These are phyloP conservation scores for Chrysocyon brachyurus DNA, from an alignment of 2,797 vertebrate genomes.

Conservation along the genomic window DNA sequence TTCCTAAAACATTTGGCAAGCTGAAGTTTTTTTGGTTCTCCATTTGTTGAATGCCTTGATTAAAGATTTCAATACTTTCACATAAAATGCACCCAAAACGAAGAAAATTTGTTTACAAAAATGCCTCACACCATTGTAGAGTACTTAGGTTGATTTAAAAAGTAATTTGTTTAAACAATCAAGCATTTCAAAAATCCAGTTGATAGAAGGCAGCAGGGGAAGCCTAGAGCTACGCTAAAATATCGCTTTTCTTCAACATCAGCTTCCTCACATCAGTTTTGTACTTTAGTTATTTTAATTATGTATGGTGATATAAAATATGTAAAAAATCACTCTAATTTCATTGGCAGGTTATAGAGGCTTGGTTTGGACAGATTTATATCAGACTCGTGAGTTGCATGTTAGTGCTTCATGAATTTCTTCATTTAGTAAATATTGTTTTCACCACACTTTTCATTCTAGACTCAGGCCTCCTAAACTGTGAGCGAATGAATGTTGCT, in stretches of 20 bases:
- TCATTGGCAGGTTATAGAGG: not conserved
- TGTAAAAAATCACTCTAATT: not conserved
- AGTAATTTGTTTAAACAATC: constrained; percentile 31
- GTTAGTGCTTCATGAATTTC: not conserved
- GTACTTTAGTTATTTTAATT: not conserved
- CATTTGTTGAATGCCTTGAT: not conserved
- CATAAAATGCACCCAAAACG: constrained; percentile 12
- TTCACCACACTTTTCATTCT: not conserved
- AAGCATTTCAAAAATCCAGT: not conserved
- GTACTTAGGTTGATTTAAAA: not conserved
- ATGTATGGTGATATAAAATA: not conserved
- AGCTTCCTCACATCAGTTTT: not conserved
- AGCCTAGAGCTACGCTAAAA: not conserved
- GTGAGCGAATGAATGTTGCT: not conserved
- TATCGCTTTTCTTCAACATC: not conserved
- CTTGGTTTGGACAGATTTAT: not conserved
- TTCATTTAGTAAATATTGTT: constrained; percentile 16
- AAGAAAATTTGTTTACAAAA: constrained; percentile 5
- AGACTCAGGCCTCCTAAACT: not conserved
- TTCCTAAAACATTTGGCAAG: not conserved
- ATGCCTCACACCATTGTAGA: not conserved
- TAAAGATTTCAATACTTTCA: not conserved
- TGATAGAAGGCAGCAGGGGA: not conserved
- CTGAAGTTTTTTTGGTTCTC: not conserved
- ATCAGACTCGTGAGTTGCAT: not conserved